Evolutionary conservation across 2,888 invertebrate genomes (phyloP), one percentile per base, ranked within the genome.

Genomic region (Drepanosiphum platanoidis): DNA sequence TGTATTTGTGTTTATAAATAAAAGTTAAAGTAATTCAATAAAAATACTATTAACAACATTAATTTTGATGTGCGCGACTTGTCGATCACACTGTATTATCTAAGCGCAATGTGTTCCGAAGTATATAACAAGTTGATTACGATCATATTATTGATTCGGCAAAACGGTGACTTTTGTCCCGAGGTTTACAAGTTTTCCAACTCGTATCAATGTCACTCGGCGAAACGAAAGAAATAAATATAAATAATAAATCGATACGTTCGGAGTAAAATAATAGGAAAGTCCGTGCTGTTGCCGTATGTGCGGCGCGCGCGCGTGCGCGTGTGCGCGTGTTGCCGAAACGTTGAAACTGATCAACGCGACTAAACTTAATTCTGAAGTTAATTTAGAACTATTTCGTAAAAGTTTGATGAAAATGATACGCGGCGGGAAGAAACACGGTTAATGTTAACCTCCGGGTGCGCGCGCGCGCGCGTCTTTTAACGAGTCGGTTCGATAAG

Each of bases 401-500:
- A 18, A 78, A 78, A 64, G 32, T 64, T 78, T 64, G 30, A 42
- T 64, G 64, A 30, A 42, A 64, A 42, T 11, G 18, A 32, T 27
- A 39, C 39, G 42, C 27, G 30, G 22, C 39, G 42, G 22, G 30
- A 11, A 15, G 5, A 11, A 71, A 71, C 27, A 39, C 27, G 30
- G 22, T 64, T 22, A 78, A 42, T 64, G 30, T 78, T 78, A 64
- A 78, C 39, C 61, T 36, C 18, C 61, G 18, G 78, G 32, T 39
- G 64, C 42, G 32, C 32, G 58, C 13, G 9, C 27, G 64, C 42
- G 32, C 32, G 58, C 13, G 9, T 22, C 34, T 77, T 64, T 78
- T 78, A 78, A 64, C 78, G 61, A 78, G 58, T 36, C 58, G 9
- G 58, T 77, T 77, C n/a, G 58, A 77, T 15, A 61, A 77, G 64